phyloP scores from a whole-genome alignment of 1,140 invertebrate species.

The Schmidtea mediterranea region DNA sequence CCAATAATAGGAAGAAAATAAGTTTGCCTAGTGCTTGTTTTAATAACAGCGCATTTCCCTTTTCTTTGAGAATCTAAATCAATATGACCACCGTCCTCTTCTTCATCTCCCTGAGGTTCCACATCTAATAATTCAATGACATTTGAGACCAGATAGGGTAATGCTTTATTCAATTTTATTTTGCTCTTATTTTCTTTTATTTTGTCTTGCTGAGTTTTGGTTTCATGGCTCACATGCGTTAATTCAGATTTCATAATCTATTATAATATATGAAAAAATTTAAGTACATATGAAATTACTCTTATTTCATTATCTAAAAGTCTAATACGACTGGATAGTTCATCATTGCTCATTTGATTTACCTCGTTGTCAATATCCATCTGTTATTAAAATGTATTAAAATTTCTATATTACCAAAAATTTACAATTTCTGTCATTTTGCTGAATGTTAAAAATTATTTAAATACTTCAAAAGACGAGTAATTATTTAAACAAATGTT shows the following conservation, averaged over 20 bases:
- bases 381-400: not conserved
- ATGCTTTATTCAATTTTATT: constrained; percentile 95
- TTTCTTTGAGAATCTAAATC: constrained; percentile 90
- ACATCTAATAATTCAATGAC: constrained; percentile 87
- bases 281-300: too few species aligned
- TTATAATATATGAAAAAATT: too few species aligned
- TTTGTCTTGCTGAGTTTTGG: constrained; percentile 79
- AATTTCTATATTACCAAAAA: not conserved
- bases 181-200: constrained; percentile 96
- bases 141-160: constrained; percentile 94
- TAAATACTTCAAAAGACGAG: too few species aligned
- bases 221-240: constrained; percentile 68
- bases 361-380: not conserved
- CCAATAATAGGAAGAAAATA: constrained; percentile 97
- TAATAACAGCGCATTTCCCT: constrained; percentile 97
- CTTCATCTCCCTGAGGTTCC: constrained; percentile 53
- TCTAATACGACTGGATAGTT: not conserved
- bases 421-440: not conserved
- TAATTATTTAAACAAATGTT: too few species aligned
- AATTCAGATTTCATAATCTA: constrained; percentile 94
- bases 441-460: too few species aligned
- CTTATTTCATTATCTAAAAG: not conserved
- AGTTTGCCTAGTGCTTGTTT: constrained; percentile 92
- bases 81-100: constrained; percentile 93
- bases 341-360: not conserved